Evolutionary conservation across 2,888 invertebrate species (phyloP).

Genomic region (Pandemis heparana): DNA sequence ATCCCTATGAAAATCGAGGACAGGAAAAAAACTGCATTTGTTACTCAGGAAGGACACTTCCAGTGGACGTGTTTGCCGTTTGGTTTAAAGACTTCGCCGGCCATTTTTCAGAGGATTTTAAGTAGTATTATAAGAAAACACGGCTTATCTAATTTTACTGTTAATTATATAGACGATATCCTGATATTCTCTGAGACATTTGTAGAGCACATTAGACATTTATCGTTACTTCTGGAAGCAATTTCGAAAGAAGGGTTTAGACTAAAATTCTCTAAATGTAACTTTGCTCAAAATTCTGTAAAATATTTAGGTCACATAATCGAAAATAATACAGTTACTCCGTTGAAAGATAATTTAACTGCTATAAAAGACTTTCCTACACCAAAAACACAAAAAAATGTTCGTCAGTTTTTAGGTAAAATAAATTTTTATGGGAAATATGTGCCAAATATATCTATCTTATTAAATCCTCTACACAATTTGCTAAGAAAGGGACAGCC

Average conservation of each 20-base stretch:
- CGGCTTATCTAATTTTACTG: background rate
- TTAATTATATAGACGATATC: slow-evolving; percentile 12
- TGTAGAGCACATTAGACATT: background rate
- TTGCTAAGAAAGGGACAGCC: slow-evolving; percentile 45
- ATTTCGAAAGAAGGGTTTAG: background rate
- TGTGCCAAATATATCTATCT: slow-evolving; percentile 44
- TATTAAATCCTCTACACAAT: slow-evolving; percentile 48
- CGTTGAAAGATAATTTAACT: background rate
- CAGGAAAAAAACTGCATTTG: background rate
- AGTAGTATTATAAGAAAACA: slow-evolving; percentile 9
- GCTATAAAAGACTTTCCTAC: background rate
- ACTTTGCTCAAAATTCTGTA: slow-evolving; percentile 30
- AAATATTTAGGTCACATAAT: slow-evolving; percentile 42
- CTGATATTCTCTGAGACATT: background rate
- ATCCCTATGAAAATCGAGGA: background rate
- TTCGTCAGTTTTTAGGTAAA: background rate
- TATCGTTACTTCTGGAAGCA: background rate
- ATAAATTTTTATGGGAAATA: slow-evolving; percentile 43
- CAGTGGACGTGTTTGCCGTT: slow-evolving; percentile 4
- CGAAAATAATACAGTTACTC: background rate
- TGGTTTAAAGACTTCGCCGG: slow-evolving; percentile 7
- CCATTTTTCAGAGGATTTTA: slow-evolving; percentile 1
- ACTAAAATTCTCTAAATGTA: background rate
- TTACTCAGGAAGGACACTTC: background rate
- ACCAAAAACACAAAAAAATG: background rate